Evolutionary conservation across 2,113 vertebrate species (phyloP).

Genomic region (Odobenus rosmarus): DNA sequence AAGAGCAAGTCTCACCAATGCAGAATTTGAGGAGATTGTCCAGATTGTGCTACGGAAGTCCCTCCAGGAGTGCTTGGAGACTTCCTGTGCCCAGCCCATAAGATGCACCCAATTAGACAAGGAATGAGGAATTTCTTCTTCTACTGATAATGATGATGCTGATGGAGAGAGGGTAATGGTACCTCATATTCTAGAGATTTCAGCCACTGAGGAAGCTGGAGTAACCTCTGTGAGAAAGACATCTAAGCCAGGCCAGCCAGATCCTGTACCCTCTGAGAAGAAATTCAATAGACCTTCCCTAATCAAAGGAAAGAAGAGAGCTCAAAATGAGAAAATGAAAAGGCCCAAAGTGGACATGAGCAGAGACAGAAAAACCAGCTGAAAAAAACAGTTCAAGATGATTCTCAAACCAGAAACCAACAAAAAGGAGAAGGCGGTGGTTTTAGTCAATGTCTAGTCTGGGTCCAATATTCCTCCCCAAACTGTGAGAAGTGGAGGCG

Average conservation of each 20-base stretch:
- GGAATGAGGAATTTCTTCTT: conserved; percentile 27
- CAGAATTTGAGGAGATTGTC: conserved; percentile 81
- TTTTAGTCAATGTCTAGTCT: neutral
- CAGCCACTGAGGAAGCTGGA: conserved; percentile 19
- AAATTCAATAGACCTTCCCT: conserved; percentile 19
- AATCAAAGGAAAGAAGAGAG: conserved; percentile 58
- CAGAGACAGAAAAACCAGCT: conserved; percentile 59
- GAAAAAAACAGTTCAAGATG: conserved; percentile 61
- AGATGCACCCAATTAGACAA: conserved; percentile 32
- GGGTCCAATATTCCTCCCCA: no score
- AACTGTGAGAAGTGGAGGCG: no score
- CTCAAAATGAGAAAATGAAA: conserved; percentile 63
- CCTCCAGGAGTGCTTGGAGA: conserved; percentile 71
- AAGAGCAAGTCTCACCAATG: conserved; percentile 60
- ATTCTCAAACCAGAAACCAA: conserved; percentile 57
- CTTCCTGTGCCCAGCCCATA: conserved; percentile 33
- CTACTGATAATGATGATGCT: conserved; percentile 46
- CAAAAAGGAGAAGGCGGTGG: conserved; percentile 57
- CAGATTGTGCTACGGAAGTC: conserved; percentile 78
- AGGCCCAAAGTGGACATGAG: conserved; percentile 46
- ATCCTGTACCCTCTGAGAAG: conserved; percentile 23
- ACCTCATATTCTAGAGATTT: neutral
- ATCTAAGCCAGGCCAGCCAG: neutral
- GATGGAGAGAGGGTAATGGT: conserved; percentile 18
- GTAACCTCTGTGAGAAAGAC: neutral